phyloP scores from a whole-genome alignment of 1,140 invertebrate genomes.

The Coenobita brevimanus region DNA sequence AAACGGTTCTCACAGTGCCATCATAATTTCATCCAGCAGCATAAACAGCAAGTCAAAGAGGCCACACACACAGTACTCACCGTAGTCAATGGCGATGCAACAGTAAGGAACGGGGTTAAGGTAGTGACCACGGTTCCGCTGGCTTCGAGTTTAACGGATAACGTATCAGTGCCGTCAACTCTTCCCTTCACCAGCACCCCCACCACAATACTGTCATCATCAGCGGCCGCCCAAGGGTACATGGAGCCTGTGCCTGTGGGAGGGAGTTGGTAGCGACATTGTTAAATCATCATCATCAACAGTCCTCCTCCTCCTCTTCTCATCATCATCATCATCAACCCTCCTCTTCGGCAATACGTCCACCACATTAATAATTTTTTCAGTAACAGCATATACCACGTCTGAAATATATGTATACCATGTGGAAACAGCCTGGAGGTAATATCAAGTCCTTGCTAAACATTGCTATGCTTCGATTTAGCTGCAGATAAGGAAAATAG shows the following conservation, averaged over 20 bases:
- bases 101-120: not conserved
- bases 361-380: no score
- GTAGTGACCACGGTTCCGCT: not conserved
- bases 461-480: no score
- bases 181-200: constrained; percentile 34
- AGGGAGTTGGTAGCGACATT: not conserved
- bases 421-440: no score
- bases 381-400: no score
- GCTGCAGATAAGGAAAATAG: no score
- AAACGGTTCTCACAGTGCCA: not conserved
- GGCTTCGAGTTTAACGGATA: not conserved
- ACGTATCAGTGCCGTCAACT: not conserved
- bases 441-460: no score
- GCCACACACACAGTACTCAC: not conserved
- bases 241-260: not conserved
- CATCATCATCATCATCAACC: not conserved
- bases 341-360: no score
- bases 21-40: not conserved
- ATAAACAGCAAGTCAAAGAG: no score
- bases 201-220: constrained; percentile 26
- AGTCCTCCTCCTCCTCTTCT: not conserved
- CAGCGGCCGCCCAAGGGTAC: not conserved
- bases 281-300: not conserved
- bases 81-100: not conserved
- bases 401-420: no score